Evolutionary conservation across 2,888 invertebrate genomes (phyloP).

Genomic region (Amphiduros pacificus): DNA sequence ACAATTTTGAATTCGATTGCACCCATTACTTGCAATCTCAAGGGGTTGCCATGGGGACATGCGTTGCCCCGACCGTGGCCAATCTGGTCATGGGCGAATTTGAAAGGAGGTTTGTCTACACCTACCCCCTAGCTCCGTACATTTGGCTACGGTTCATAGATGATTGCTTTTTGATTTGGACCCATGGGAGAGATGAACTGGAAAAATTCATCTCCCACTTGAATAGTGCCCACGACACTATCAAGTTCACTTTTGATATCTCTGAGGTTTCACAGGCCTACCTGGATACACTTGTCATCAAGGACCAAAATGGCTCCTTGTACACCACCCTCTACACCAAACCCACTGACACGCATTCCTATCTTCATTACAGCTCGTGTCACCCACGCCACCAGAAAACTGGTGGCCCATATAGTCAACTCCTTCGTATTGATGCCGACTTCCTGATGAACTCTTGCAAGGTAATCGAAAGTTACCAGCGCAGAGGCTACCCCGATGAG

Average conservation of each 20-base stretch:
- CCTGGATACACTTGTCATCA: neutral
- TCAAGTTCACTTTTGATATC: slow-evolving; percentile 3
- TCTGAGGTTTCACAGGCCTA: neutral
- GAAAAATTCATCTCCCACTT: neutral
- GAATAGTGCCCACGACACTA: neutral
- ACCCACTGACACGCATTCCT: slow-evolving; percentile 1
- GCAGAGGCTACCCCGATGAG: no score
- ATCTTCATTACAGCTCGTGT: slow-evolving; percentile 1
- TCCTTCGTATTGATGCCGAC: neutral
- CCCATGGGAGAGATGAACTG: neutral
- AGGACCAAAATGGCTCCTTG: neutral
- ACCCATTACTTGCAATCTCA: neutral
- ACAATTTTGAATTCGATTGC: slow-evolving; percentile 10
- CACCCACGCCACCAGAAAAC: neutral
- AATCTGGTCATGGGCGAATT: slow-evolving; percentile 5
- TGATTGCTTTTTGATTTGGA: slow-evolving; percentile 1
- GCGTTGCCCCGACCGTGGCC: slow-evolving; percentile 4
- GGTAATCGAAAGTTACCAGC: no score
- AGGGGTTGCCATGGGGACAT: slow-evolving; percentile 6
- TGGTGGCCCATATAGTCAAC: neutral
- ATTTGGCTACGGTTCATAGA: slow-evolving; percentile 6
- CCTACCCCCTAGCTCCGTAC: neutral
- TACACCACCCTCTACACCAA: neutral
- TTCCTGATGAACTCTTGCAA: no score
- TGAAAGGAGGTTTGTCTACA: neutral